These are phyloP conservation scores for Sacculina carcini DNA, from an alignment of 2,888 invertebrate species.

Conservation along the genomic window DNA sequence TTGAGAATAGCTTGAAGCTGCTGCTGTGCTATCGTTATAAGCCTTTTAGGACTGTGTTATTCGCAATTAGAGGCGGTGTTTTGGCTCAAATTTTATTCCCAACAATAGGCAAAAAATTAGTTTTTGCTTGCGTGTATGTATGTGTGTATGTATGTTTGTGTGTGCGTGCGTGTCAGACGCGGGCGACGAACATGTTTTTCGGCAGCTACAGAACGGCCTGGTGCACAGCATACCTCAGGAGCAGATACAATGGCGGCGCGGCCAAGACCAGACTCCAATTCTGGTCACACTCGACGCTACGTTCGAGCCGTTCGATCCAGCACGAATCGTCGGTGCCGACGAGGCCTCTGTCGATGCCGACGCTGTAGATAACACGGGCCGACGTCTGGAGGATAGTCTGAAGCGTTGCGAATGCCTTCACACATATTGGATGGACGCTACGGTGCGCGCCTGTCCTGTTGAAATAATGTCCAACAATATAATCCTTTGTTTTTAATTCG, in stretches of 20 bases:
- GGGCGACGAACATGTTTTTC: constrained; percentile 59
- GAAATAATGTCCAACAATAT: not conserved
- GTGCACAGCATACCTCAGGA: constrained; percentile 58
- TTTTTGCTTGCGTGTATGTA: no score
- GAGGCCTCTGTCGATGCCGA: no score
- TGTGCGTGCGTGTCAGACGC: constrained; percentile 35
- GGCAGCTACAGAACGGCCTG: constrained; percentile 47
- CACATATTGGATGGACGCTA: constrained; percentile 82
- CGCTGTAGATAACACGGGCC: no score
- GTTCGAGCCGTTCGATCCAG: constrained; percentile 21
- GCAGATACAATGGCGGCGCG: constrained; percentile 69
- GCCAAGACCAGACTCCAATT: constrained; percentile 59
- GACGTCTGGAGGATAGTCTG: constrained; percentile 42
- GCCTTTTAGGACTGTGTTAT: no score
- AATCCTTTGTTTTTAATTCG: not conserved
- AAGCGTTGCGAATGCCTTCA: constrained; percentile 72
- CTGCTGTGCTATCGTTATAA: not conserved
- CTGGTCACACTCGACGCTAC: constrained; percentile 35
- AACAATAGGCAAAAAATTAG: no score
- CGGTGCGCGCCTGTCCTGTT: constrained; percentile 30
- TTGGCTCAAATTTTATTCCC: no score
- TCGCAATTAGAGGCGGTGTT: no score
- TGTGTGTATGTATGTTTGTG: no score
- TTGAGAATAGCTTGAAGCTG: not conserved
- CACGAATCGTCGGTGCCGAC: constrained; percentile 32